Base-by-base conservation (phyloP, 2,797 vertebrate genomes). In the Sebastes goodei region DNA sequence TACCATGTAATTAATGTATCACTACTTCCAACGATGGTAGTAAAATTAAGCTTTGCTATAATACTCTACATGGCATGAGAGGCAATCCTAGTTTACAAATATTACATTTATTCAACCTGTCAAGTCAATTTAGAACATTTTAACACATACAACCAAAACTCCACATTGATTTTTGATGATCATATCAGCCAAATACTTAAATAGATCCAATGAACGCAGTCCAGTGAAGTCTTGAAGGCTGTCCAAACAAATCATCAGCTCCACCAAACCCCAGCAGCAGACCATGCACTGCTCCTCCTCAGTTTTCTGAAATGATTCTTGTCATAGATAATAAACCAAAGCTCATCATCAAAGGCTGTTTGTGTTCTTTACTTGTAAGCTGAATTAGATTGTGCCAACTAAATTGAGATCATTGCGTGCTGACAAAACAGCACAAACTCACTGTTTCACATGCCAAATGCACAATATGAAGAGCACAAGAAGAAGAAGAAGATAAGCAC, bases 171-270 rank as follows among this genome's bases (percentile, higher is more conserved):
- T 53, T 61, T 20, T 57, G 7, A n/a, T 59, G 7, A 57, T 63
- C 65, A 23, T 20, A 33, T 29, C 23, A 3, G 27, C 49, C 14
- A 61, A 71, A 78, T 49, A 21, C 29, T 52, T 30, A 23, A 60
- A 23, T 55, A 30, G 38, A 71, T 69, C 66, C 35, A 61, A 53
- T 67, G 6, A 80, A 78, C 27, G 15, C 7, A 52, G 46, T 52
- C 46, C 46, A 52, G 4, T 20, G 46, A 68, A 64, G 52, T 73
- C 35, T 55, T 72, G 60, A 84, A 75, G 53, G 20, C 42, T 73
- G 65, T 78, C 61, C 71, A 86, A 79, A 89, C 53, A 78, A 70
- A 78, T 79, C 67, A 63, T 82, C 61, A 70, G 76, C 75, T 71
- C 17, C 66, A 77, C 17, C 71, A 59, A 61, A 72, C 68, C 68